These are phyloP conservation scores for Oligia strigilis DNA, from an alignment of 2,888 invertebrate genomes.

Conservation along the genomic window DNA sequence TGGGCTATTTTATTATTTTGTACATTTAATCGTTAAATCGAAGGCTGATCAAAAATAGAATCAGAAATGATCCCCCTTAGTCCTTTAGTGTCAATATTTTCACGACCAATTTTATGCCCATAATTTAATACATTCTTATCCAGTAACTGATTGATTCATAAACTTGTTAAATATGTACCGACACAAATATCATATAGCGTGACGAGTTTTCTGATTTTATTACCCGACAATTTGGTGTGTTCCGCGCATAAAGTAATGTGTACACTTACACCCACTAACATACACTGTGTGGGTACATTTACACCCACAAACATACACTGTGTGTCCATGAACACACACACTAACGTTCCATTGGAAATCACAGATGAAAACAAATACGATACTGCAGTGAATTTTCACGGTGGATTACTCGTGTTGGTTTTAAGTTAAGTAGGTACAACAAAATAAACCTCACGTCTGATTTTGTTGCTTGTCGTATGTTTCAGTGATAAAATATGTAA, in stretches of 20 bases:
- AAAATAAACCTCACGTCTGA: neutral
- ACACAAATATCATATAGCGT: slow-evolving; percentile 65
- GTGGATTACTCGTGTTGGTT: slow-evolving; percentile 58
- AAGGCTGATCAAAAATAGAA: neutral
- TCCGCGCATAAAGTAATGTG: slow-evolving; percentile 71
- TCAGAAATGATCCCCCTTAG: neutral
- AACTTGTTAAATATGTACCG: slow-evolving; percentile 59
- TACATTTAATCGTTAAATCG: neutral
- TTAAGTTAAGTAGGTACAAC: slow-evolving; percentile 13
- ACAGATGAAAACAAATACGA: slow-evolving; percentile 55
- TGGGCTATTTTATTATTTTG: neutral
- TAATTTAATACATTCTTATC: slow-evolving; percentile 35
- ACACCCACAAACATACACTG: slow-evolving; percentile 43
- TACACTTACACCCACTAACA: slow-evolving; percentile 55
- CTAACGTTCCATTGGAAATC: slow-evolving; percentile 31
- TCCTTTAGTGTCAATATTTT: neutral
- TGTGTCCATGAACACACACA: slow-evolving; percentile 24
- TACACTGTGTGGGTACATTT: neutral
- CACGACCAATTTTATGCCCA: neutral
- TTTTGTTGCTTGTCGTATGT: slow-evolving; percentile 15
- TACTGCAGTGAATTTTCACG: slow-evolving; percentile 54
- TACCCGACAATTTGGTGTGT: slow-evolving; percentile 74
- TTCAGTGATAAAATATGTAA: slow-evolving; percentile 5
- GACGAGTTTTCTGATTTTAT: slow-evolving; percentile 78
- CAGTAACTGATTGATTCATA: slow-evolving; percentile 43